A percentile compares a stretch with the other conserved stretches of the same genome.
phyloP scores from a whole-genome alignment of 2,113 vertebrate genomes.

The Pteronura brasiliensis region DNA sequence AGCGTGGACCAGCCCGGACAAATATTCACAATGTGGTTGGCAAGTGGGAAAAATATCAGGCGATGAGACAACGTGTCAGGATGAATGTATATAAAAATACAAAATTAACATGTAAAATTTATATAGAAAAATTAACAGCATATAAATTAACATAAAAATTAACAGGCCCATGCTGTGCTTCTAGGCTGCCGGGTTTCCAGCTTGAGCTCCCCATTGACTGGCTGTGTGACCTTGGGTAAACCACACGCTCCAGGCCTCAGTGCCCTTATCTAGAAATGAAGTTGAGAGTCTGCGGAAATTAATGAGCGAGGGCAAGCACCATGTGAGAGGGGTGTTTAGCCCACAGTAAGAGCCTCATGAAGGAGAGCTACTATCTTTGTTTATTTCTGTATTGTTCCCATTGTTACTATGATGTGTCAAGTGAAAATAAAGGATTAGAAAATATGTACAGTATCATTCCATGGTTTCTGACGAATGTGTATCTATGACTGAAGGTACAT shows the following conservation, averaged over 20 bases:
- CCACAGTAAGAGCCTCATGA: neutral
- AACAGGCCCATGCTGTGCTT: too few relatives aligned
- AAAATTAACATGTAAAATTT: too few relatives aligned
- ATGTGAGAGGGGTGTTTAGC: neutral
- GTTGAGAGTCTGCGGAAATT: neutral
- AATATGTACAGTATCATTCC: neutral
- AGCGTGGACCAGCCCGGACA: rapidly evolving
- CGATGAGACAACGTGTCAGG: neutral
- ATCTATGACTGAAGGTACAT: neutral
- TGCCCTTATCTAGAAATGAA: neutral
- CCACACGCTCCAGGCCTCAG: neutral
- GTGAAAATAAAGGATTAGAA: neutral
- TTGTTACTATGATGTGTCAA: neutral
- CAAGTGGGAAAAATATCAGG: neutral
- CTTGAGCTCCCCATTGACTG: neutral
- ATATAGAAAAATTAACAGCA: too few relatives aligned
- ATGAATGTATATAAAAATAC: neutral
- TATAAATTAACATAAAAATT: too few relatives aligned
- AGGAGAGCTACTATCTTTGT: neutral
- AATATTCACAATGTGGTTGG: neutral
- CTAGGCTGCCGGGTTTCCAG: neutral
- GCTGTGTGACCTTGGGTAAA: neutral
- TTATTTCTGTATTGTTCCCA: rapidly evolving
- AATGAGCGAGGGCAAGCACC: neutral
- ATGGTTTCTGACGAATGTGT: too few relatives aligned